These are phyloP conservation scores for Podarcis siculus DNA, from an alignment of 2,797 vertebrate genomes.

Conservation along the genomic window DNA sequence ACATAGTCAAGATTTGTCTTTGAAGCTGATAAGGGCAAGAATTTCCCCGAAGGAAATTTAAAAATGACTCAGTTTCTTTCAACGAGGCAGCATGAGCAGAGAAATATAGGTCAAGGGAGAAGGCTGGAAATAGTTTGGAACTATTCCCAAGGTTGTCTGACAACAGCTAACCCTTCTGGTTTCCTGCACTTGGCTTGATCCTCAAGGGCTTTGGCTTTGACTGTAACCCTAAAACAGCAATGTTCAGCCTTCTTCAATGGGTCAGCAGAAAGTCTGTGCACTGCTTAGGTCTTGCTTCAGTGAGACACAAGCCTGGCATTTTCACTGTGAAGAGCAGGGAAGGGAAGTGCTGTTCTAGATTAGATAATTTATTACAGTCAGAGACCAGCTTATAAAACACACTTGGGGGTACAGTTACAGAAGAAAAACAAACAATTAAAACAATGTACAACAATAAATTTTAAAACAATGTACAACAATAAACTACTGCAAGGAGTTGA, in stretches of 20 bases:
- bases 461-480: no score
- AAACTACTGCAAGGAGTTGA: no score
- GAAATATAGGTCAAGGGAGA: conserved; percentile 49
- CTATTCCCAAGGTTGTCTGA: conserved; percentile 25
- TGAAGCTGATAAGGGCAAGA: conserved; percentile 51
- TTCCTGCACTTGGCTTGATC: conserved; percentile 10
- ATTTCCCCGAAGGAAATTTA: conserved; percentile 55
- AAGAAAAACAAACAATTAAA: no score
- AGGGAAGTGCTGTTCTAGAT: background rate
- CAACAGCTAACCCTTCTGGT: conserved; percentile 1
- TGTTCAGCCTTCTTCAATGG: background rate
- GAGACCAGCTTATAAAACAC: no score
- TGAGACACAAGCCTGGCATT: background rate
- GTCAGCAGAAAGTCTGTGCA: background rate
- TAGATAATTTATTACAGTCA: no score
- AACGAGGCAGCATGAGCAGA: conserved; percentile 1
- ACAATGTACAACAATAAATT: no score
- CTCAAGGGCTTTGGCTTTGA: conserved; percentile 4
- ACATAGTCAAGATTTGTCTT: conserved; percentile 42
- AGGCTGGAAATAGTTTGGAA: conserved; percentile 39
- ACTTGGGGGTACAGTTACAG: no score
- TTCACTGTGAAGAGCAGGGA: background rate
- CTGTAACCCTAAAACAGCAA: background rate
- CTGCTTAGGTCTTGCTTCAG: background rate
- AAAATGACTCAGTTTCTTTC: conserved; percentile 39